Evolutionary conservation across 2,888 invertebrate genomes (phyloP).

Genomic region (Laothoe populi): DNA sequence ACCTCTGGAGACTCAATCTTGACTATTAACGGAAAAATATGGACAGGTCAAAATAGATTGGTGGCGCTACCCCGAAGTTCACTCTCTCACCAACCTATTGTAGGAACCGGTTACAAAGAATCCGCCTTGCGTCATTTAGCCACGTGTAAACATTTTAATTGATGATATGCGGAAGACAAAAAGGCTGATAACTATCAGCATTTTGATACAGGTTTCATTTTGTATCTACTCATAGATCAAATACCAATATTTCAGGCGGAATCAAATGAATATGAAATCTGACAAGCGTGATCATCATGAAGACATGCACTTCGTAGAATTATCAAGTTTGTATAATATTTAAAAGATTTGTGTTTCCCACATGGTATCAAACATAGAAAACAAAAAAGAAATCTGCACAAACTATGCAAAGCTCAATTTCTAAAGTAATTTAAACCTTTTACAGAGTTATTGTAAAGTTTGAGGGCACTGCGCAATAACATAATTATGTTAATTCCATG

Average conservation of each 20-base stretch:
- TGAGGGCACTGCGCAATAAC: background rate
- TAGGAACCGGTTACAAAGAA: constrained; percentile 73
- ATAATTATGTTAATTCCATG: constrained; percentile 2
- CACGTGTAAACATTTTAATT: constrained; percentile 83
- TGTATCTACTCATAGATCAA: constrained; percentile 48
- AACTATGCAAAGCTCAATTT: background rate
- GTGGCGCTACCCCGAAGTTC: constrained; percentile 70
- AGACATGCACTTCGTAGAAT: background rate
- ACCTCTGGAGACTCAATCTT: constrained; percentile 42
- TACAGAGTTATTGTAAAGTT: background rate
- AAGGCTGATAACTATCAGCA: constrained; percentile 63
- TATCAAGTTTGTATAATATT: background rate
- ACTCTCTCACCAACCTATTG: constrained; percentile 74
- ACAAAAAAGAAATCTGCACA: background rate
- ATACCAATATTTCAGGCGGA: constrained; percentile 43
- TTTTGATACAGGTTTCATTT: constrained; percentile 55
- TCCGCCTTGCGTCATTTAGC: constrained; percentile 74
- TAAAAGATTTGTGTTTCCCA: too few relatives aligned
- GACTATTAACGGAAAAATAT: constrained; percentile 39
- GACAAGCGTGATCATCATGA: constrained; percentile 17
- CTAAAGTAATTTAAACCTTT: background rate
- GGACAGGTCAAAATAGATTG: constrained; percentile 63
- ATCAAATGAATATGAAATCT: constrained; percentile 32
- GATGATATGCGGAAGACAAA: constrained; percentile 80
- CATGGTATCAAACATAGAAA: background rate